Conservation (phyloP, 2,888 invertebrate species). For the Dicranocentrus wangi region DNA sequence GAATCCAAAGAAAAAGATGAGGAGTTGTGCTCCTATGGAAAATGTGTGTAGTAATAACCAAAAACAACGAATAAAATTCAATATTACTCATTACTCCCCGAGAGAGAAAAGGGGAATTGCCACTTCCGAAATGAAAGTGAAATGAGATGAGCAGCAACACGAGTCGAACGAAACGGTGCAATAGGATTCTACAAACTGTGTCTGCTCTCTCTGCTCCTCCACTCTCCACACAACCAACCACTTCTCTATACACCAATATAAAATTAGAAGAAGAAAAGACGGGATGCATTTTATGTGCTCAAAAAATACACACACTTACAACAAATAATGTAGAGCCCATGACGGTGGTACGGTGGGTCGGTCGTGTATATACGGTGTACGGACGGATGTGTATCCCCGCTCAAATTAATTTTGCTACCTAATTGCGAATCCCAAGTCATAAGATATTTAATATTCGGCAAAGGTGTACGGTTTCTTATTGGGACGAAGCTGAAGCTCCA, state of each 20-base stretch:
- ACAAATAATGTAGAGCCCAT: too few species aligned
- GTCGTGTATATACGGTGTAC: background rate
- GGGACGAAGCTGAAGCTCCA: too few species aligned
- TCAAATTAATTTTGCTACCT: slow-evolving; percentile 73
- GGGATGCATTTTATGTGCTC: too few species aligned
- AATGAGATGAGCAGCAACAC: slow-evolving; percentile 58
- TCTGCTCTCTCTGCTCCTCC: too few species aligned
- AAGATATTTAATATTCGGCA: slow-evolving; percentile 72
- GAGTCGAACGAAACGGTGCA: background rate
- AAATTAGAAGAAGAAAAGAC: too few species aligned
- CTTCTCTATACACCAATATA: too few species aligned
- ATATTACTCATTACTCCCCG: slow-evolving; percentile 62
- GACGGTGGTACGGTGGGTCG: too few species aligned
- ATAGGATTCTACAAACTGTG: too few species aligned
- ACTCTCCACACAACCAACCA: background rate
- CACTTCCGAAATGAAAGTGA: slow-evolving; percentile 37
- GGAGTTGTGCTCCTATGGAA: slow-evolving; percentile 30
- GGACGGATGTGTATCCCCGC: background rate
- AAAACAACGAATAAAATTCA: slow-evolving; percentile 64
- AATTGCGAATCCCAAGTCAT: slow-evolving; percentile 73
- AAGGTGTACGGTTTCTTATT: slow-evolving; percentile 63
- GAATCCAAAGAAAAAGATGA: slow-evolving; percentile 27
- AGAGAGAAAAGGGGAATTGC: slow-evolving; percentile 12
- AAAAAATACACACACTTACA: too few species aligned
- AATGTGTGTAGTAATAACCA: too few species aligned